phyloP scores from a whole-genome alignment of 2,797 vertebrate species.

The Pangasius djambal region DNA sequence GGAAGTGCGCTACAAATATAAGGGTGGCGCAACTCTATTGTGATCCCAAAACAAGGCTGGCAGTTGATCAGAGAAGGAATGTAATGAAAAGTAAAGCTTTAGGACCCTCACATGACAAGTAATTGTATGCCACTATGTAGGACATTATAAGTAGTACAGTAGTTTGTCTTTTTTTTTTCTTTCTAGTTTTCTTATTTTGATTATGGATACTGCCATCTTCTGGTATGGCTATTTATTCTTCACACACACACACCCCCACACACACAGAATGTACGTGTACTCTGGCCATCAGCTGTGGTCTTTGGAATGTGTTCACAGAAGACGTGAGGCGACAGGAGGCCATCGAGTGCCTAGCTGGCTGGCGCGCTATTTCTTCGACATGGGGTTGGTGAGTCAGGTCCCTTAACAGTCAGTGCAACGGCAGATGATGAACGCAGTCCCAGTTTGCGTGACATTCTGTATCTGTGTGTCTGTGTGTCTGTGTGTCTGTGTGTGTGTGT shows the following conservation, averaged over 20 bases:
- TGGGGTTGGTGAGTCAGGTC: neutral
- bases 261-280: neutral
- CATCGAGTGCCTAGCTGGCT: neutral
- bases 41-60: neutral
- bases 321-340: neutral
- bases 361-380: neutral
- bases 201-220: conserved; percentile 1
- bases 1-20: neutral
- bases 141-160: too few species aligned
- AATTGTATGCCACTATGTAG: neutral
- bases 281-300: neutral
- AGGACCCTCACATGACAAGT: neutral
- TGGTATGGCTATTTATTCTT: conserved; percentile 3
- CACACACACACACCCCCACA: neutral
- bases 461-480: conserved; percentile 14
- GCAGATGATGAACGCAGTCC: neutral
- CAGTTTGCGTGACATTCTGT: neutral
- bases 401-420: neutral
- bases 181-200: too few species aligned
- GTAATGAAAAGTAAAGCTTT: neutral
- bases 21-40: neutral
- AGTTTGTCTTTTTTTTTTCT: neutral
- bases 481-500: too few species aligned
- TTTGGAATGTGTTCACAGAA: neutral
- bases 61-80: neutral